A percentile compares a stretch with the other conserved stretches of the same genome.
Evolutionary conservation across 2,797 vertebrate genomes (phyloP).

Genomic region (Coilia nasus): DNA sequence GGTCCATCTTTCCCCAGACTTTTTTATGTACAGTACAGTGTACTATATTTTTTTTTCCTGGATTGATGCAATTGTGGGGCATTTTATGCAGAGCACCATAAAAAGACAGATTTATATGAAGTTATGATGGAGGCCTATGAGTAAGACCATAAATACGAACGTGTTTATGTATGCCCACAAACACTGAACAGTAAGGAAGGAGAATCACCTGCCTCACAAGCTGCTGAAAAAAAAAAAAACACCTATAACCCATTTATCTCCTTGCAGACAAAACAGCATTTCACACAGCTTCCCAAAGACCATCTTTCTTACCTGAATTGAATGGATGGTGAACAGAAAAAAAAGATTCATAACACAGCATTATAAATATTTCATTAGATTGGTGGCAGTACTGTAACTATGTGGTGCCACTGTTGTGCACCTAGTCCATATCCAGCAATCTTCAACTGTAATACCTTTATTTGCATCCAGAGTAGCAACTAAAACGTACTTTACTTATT

Average conservation of each 20-base stretch:
- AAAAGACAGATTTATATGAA: slow-evolving; percentile 40
- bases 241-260: background rate
- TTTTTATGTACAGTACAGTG: slow-evolving; percentile 36
- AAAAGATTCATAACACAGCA: background rate
- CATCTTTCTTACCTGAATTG: slow-evolving; percentile 1
- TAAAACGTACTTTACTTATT: background rate
- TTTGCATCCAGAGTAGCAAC: background rate
- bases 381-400: background rate
- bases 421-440: slow-evolving; percentile 3
- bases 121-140: background rate
- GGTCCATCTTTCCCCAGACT: slow-evolving; percentile 52
- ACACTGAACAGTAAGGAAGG: background rate
- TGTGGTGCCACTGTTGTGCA: background rate
- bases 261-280: background rate
- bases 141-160: background rate
- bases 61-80: slow-evolving; percentile 51
- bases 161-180: background rate
- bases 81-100: slow-evolving; percentile 50
- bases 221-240: background rate
- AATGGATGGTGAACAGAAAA: background rate
- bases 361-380: slow-evolving; percentile 26
- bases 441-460: background rate
- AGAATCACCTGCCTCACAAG: slow-evolving; percentile 13
- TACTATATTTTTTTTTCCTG: slow-evolving; percentile 46
- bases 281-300: background rate